Conservation (phyloP, 2,888 invertebrate species). For the Drosophila parthenogenetica region DNA sequence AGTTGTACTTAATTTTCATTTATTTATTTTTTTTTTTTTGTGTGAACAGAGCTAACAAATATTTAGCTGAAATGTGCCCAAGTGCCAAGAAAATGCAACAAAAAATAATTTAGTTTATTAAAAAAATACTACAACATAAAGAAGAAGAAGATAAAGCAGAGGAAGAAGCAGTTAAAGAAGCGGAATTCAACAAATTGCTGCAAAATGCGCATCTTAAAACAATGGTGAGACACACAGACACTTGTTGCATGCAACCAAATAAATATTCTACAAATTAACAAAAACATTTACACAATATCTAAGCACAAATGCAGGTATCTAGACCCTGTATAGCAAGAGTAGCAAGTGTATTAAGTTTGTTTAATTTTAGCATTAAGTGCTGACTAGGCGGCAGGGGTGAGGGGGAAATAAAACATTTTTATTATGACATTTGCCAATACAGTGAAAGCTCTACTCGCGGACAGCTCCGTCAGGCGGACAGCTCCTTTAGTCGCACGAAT, state of each 20-base stretch:
- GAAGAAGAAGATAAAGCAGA: constrained; percentile 20
- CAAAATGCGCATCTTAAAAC: constrained; percentile 82
- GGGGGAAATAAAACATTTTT: too few species aligned
- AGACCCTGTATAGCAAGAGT: background rate
- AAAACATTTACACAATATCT: background rate
- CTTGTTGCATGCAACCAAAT: constrained; percentile 14
- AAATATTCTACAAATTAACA: constrained; percentile 15
- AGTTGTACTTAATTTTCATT: constrained; percentile 2
- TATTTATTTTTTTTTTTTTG: constrained; percentile 10
- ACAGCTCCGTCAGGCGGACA: too few species aligned
- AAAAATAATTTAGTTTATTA: constrained; percentile 3
- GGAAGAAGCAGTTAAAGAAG: constrained; percentile 4
- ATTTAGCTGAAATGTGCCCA: constrained; percentile 43
- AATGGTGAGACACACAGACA: constrained; percentile 74
- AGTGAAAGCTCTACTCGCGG: too few species aligned
- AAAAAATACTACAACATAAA: background rate
- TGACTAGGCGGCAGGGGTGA: too few species aligned
- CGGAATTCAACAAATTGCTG: constrained; percentile 22
- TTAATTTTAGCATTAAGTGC: too few species aligned
- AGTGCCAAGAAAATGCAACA: constrained; percentile 26
- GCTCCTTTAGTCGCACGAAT: too few species aligned
- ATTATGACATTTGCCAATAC: too few species aligned
- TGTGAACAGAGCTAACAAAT: constrained; percentile 32
- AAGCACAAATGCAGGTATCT: background rate
- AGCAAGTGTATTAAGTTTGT: background rate